phyloP scores from a whole-genome alignment of 2,888 invertebrate genomes.

The Acronicta alni region DNA sequence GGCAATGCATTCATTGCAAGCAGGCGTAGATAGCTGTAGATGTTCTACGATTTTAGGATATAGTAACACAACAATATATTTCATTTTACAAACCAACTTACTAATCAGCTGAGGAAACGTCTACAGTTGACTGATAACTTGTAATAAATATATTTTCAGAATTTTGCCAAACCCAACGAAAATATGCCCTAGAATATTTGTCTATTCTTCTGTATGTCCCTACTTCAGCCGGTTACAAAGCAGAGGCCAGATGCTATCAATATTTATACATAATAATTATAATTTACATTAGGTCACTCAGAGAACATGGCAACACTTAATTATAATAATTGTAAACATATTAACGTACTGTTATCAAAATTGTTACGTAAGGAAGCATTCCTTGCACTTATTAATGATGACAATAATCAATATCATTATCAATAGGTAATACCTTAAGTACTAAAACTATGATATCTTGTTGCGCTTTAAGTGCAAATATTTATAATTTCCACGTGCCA shows the following conservation, averaged over 20 bases:
- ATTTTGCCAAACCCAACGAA: no score
- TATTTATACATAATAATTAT: conserved; percentile 9
- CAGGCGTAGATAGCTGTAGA: no score
- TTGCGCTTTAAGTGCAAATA: not conserved
- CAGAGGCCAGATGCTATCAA: conserved; percentile 7
- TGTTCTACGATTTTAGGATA: no score
- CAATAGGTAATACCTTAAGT: not conserved
- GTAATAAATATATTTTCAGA: no score
- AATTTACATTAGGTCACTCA: conserved; percentile 7
- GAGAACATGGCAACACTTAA: not conserved
- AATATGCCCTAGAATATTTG: no score
- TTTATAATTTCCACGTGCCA: not conserved
- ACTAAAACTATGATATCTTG: not conserved
- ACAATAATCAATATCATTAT: conserved; percentile 21
- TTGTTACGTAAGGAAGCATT: conserved; percentile 8
- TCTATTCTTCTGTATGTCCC: no score
- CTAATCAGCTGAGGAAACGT: no score
- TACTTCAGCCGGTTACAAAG: no score
- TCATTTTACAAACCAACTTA: no score
- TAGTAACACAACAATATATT: no score
- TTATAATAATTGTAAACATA: conserved; percentile 21
- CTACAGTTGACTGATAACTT: no score
- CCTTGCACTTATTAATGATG: conserved; percentile 22
- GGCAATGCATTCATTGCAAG: no score
- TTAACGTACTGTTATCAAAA: conserved; percentile 3